phyloP scores from a whole-genome alignment of 2,797 vertebrate species.

The Urocyon cinereoargenteus region DNA sequence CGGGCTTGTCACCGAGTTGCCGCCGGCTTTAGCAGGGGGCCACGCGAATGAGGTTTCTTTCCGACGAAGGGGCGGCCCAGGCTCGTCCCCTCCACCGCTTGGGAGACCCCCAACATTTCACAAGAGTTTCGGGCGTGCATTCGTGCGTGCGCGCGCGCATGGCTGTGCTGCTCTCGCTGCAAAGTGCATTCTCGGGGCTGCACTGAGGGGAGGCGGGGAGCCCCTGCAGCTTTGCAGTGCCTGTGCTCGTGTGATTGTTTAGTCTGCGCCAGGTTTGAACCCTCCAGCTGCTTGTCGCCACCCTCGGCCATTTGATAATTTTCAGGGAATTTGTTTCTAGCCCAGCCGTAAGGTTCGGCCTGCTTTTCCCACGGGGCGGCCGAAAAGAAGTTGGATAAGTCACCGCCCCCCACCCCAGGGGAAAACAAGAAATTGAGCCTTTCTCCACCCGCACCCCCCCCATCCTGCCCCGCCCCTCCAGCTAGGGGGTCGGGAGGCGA shows the following conservation, averaged over 20 bases:
- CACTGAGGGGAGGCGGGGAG: slow-evolving; percentile 39
- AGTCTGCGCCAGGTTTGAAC: slow-evolving; percentile 70
- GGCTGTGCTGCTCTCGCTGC: slow-evolving; percentile 68
- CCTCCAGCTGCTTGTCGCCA: slow-evolving; percentile 46
- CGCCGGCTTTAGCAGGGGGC: neutral
- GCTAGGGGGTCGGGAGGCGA: neutral
- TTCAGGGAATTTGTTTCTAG: slow-evolving; percentile 60
- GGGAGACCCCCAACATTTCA: slow-evolving; percentile 7
- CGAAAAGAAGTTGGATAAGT: slow-evolving; percentile 77
- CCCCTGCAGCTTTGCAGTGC: slow-evolving; percentile 71
- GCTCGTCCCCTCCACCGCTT: neutral
- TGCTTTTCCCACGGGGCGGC: slow-evolving; percentile 65
- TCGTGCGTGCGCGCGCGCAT: slow-evolving; percentile 48
- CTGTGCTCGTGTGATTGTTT: slow-evolving; percentile 77
- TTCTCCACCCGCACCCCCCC: too few relatives aligned
- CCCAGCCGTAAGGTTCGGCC: slow-evolving; percentile 62
- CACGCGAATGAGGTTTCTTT: slow-evolving; percentile 15
- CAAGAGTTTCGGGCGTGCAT: slow-evolving; percentile 70
- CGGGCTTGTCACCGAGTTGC: slow-evolving; percentile 75
- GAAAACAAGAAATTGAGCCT: slow-evolving; percentile 64
- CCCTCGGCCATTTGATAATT: slow-evolving; percentile 48
- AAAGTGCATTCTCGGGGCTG: slow-evolving; percentile 77
- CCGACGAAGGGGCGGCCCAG: neutral
- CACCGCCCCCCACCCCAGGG: slow-evolving; percentile 37
- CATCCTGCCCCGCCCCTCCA: neutral